A percentile compares a stretch with the other conserved stretches of the same genome.
These are phyloP conservation scores for Mycalesis mineus DNA, from an alignment of 2,888 invertebrate species.

Conservation along the genomic window DNA sequence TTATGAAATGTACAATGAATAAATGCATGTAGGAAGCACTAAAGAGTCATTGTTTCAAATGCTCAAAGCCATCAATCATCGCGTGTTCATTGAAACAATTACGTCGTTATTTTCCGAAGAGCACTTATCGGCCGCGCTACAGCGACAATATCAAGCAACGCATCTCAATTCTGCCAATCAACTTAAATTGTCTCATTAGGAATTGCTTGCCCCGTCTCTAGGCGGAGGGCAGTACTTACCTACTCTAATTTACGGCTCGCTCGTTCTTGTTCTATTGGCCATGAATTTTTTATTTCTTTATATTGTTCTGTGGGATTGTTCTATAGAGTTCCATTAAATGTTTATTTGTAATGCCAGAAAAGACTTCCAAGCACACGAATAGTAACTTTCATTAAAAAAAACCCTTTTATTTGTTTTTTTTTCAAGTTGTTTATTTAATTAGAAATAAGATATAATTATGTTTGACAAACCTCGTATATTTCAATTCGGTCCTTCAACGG, in stretches of 20 bases:
- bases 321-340: not conserved
- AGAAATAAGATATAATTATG: too few species aligned
- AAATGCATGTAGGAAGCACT: not conserved
- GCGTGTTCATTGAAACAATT: not conserved
- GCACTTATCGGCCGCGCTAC: constrained; percentile 37
- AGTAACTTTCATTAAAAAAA: too few species aligned
- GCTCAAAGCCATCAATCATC: not conserved
- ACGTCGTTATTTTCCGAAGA: constrained; percentile 20
- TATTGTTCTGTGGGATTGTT: not conserved
- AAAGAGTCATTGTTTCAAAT: constrained; percentile 1
- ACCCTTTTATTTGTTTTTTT: too few species aligned
- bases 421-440: too few species aligned
- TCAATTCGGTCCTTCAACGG: too few species aligned
- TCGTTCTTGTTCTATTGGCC: constrained; percentile 9
- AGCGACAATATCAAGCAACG: constrained; percentile 49
- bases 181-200: constrained; percentile 62
- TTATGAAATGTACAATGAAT: too few species aligned
- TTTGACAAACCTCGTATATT: too few species aligned
- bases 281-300: not conserved
- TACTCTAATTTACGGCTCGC: constrained; percentile 5
- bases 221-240: not conserved
- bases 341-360: not conserved
- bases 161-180: constrained; percentile 68
- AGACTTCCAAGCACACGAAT: too few species aligned
- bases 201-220: constrained; percentile 36